These are phyloP conservation scores for Paracyclopina nana DNA, from an alignment of 1,140 invertebrate genomes.

Conservation along the genomic window DNA sequence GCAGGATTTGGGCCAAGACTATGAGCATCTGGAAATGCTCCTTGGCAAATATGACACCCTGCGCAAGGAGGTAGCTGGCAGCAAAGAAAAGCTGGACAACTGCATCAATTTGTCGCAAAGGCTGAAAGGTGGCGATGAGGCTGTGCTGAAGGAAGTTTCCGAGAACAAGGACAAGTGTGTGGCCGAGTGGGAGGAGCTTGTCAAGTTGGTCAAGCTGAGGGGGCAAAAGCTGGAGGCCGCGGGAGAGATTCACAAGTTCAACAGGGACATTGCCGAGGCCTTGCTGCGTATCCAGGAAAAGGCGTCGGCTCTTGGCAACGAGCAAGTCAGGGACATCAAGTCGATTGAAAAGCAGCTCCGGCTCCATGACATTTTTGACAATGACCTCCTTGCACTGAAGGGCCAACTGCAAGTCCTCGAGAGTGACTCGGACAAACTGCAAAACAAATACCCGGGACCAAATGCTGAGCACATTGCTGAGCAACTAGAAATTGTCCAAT, in stretches of 20 bases:
- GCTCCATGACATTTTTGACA: constrained; percentile 86
- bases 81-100: constrained; percentile 73
- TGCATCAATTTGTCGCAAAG: constrained; percentile 79
- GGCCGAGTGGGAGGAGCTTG: constrained; percentile 63
- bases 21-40: constrained; percentile 72
- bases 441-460: constrained; percentile 68
- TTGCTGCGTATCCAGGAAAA: constrained; percentile 61
- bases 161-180: constrained; percentile 27
- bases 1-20: constrained; percentile 93
- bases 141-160: no score
- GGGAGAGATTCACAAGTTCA: constrained; percentile 87
- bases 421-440: constrained; percentile 70
- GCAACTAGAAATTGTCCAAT: constrained; percentile 57
- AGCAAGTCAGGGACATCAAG: constrained; percentile 2
- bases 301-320: background rate
- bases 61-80: constrained; percentile 70
- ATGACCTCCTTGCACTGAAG: constrained; percentile 78
- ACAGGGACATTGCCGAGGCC: constrained; percentile 82
- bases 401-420: constrained; percentile 69
- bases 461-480: constrained; percentile 73
- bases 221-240: constrained; percentile 70
- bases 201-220: constrained; percentile 62
- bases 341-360: background rate
- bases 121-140: constrained; percentile 50
- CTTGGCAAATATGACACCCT: constrained; percentile 90